Evolutionary conservation across 2,888 invertebrate genomes (phyloP), one percentile per base, ranked within the genome.

Genomic region (Aleiodes testaceus): DNA sequence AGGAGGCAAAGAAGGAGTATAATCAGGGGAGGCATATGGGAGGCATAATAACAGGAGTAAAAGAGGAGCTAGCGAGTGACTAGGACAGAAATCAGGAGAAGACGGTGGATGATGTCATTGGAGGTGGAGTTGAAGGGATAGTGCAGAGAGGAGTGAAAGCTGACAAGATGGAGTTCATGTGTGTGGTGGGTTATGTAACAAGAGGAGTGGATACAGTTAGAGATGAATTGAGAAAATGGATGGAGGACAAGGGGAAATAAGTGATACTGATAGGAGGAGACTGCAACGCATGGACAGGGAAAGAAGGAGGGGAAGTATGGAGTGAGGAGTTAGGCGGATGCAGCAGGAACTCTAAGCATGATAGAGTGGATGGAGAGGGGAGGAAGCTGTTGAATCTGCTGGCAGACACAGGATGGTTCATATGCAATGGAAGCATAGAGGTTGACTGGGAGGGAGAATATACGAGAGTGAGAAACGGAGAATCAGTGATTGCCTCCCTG

Each of bases 371-470:
- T 52, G 53, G 20, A 18, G 49, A 53, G 20, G 47, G 55, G 20
- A 55, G 36, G 16, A 30, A 14, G 6, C 55, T 55, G 16, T 6
- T 55, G 0, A 30, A 12, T 1, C 9, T 16, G 12, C 5, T 55
- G 16, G 36, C 26, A 1, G 36, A 55, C 6, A 26, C 30, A 30
- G 66, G 68, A 5, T 69, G 59, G 64, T 50, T 18, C 0, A 47
- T 61, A n/a, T 42, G 44, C 22, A 52, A 63, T 44, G 64, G 22
- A 63, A 72, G 69, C 22, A 14, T n/a, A 22, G 49, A 18, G 0
- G 47, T 45, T 4, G 59, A 71, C 22, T 18, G 16, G 14, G 67
- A 59, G 14, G 67, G 68, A 11, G 69, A 69, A 16, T 53, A n/a
- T 2, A 59, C 52, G 2, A 16, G 53, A 20, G 59, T 14, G 20